These are phyloP conservation scores for Heterochromis multidens DNA, from an alignment of 2,113 vertebrate species.

Conservation along the genomic window DNA sequence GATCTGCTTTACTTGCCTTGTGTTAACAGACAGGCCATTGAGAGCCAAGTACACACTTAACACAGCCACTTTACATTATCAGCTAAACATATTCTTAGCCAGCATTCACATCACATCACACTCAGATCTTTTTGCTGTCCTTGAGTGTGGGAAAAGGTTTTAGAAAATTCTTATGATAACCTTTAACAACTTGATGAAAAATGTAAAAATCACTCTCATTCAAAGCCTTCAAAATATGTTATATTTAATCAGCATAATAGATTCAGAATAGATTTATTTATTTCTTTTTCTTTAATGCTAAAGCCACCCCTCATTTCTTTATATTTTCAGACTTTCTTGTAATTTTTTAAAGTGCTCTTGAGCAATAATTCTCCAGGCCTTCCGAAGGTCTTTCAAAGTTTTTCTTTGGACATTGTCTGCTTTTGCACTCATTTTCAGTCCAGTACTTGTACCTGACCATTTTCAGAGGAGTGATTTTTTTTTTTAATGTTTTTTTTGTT, in stretches of 20 bases:
- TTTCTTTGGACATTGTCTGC: neutral
- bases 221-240: no score
- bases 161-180: neutral
- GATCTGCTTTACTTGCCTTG: neutral
- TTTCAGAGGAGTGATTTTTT: no score
- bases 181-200: neutral
- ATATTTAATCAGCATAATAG: neutral
- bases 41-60: slow-evolving; percentile 19
- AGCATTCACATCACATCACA: neutral
- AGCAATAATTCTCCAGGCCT: neutral
- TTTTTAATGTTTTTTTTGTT: no score
- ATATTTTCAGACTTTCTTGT: neutral
- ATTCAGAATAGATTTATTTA: neutral
- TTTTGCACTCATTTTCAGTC: no score
- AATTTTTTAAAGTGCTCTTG: neutral
- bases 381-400: neutral
- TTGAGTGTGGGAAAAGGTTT: neutral
- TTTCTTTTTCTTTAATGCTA: neutral
- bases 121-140: neutral
- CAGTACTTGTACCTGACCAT: no score
- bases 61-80: slow-evolving; percentile 8
- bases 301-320: no score
- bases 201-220: neutral
- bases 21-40: slow-evolving; percentile 10
- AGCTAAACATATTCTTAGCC: neutral